Conservation (phyloP, 2,797 vertebrate genomes). For the Bradypodion ventrale region DNA sequence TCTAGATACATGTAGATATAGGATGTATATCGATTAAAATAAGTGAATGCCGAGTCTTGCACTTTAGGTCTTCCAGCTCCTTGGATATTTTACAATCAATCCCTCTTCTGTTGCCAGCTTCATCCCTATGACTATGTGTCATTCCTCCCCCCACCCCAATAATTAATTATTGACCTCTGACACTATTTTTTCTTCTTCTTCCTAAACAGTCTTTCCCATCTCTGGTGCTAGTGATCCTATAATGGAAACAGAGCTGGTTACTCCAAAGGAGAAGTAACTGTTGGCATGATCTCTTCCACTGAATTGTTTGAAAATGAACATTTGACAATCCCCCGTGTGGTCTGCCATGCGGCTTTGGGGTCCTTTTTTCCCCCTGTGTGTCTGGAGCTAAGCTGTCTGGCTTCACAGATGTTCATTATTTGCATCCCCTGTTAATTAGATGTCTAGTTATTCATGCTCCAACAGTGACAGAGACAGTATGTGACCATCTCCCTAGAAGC, state of each 20-base stretch:
- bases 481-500: slow-evolving; percentile 58
- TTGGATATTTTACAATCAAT: not conserved
- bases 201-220: not conserved
- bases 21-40: not conserved
- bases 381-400: slow-evolving; percentile 69
- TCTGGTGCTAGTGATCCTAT: not conserved
- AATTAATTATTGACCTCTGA: slow-evolving; percentile 11
- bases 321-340: not conserved
- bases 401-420: slow-evolving; percentile 76
- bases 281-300: not conserved
- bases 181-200: not conserved
- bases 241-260: rapidly evolving
- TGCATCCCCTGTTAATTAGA: slow-evolving; percentile 73
- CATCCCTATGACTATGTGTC: not conserved
- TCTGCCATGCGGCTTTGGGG: not conserved
- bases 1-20: too few relatives aligned
- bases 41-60: not conserved
- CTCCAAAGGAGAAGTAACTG: not conserved
- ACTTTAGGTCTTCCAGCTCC: not conserved
- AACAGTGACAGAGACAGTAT: slow-evolving; percentile 63
- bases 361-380: slow-evolving; percentile 43
- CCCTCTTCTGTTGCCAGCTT: not conserved
- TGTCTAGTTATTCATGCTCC: slow-evolving; percentile 58
- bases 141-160: not conserved
- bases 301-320: not conserved